Conservation (phyloP, 2,797 vertebrate genomes). For the Enteromius argenteus region DNA sequence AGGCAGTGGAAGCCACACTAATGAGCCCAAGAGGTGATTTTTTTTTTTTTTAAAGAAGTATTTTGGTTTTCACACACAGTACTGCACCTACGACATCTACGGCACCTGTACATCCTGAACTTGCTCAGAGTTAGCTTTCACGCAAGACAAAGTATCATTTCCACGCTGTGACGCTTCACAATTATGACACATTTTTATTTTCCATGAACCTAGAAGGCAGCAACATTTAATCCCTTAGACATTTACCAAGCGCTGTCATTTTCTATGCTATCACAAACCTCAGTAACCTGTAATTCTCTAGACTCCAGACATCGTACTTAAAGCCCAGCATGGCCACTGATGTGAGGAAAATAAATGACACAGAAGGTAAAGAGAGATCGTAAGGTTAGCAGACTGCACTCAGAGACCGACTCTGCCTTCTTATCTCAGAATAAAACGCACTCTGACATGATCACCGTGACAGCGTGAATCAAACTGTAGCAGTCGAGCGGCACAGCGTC, state of each 20-base stretch:
- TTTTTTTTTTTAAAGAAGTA: background rate
- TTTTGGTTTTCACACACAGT: background rate
- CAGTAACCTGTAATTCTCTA: conserved; percentile 42
- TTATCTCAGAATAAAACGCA: conserved; percentile 51
- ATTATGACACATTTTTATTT: conserved; percentile 23
- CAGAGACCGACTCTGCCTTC: conserved; percentile 26
- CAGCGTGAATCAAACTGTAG: conserved; percentile 41
- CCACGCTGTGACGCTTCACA: background rate
- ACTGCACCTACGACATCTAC: background rate
- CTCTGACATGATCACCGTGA: conserved; percentile 46
- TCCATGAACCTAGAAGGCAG: conserved; percentile 7
- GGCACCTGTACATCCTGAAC: background rate
- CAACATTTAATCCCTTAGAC: conserved; percentile 33
- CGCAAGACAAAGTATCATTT: background rate
- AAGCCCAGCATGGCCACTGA: conserved; percentile 21
- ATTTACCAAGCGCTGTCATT: conserved; percentile 7
- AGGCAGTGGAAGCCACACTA: conserved; percentile 87
- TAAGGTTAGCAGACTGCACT: conserved; percentile 39
- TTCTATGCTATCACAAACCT: conserved; percentile 2
- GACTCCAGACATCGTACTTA: conserved; percentile 37
- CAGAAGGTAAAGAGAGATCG: conserved; percentile 28
- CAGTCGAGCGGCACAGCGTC: conserved; percentile 10
- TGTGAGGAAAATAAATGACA: conserved; percentile 47
- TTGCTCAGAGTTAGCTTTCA: background rate
- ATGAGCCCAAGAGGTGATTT: conserved; percentile 88